Evolutionary conservation across 2,113 vertebrate species (phyloP), one percentile per base, ranked within the genome.

Genomic region (Crotalus tigris): DNA sequence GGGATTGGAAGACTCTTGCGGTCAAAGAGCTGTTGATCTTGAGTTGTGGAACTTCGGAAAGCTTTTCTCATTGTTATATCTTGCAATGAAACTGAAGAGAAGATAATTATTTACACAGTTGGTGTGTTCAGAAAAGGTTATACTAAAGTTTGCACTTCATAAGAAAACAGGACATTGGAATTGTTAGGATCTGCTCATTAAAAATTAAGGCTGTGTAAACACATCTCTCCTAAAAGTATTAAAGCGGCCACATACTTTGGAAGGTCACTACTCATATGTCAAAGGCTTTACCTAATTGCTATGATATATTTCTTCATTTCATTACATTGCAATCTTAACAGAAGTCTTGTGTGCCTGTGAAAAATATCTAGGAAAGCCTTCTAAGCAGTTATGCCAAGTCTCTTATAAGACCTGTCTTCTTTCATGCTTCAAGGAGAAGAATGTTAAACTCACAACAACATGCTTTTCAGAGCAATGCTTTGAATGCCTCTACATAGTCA

Each of bases 11-110:
- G 97, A 53, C 98, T 99, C 96, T 97, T 98, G 91, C 99, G 98
- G 94, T 99, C 98, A 88, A 99, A 99, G 93, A 99, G 97, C 97
- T 99, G 99, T 57, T 99, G 99, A 97, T 99, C 99, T 96, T 99
- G 99, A 97, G 98, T 98, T 23, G 99, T 99, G 90, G 98, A 99
- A 95, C 99, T 99, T 96, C 99, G 98, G 97, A 99, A 99, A 26
- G 99, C 99, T 97, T 99, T 99, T 95, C 99, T 98, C 99, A 99
- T 99, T 29, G 99, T 99, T 93, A 99, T 99, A 97, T 99, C 99
- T 98, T 99, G 99, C 94, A 99, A 97, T 92, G 99, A 99, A 95
- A 99, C 99, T 99, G 96, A 87, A 97, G 96, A 55, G 91, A 7
- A 97, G 26, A 94, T 21, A 39, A 2, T 75, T 81, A 87, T 87